A percentile compares a stretch with the other conserved stretches of the same genome.
phyloP scores from a whole-genome alignment of 2,888 invertebrate genomes.

The Magallana nippona region DNA sequence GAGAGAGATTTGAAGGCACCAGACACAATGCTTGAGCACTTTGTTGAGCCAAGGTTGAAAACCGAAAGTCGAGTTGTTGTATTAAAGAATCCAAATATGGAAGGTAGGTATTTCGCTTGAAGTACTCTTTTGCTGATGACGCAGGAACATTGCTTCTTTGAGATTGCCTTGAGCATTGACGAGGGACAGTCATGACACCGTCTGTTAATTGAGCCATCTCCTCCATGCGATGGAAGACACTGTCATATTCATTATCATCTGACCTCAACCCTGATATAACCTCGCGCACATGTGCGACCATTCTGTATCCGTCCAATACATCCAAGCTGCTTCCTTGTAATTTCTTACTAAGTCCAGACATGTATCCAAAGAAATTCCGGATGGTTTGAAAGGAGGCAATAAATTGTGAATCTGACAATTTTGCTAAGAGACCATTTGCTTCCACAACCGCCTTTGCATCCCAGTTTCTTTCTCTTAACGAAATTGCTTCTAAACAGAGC shows the following conservation, averaged over 20 bases:
- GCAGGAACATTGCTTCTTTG: constrained; percentile 53
- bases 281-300: constrained; percentile 36
- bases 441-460: constrained; percentile 51
- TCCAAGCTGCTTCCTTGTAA: constrained; percentile 51
- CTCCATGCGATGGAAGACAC: constrained; percentile 17
- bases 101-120: constrained; percentile 48
- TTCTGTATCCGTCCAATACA: constrained; percentile 46
- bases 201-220: constrained; percentile 4
- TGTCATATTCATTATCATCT: not conserved
- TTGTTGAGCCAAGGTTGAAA: constrained; percentile 45
- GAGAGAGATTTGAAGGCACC: constrained; percentile 43
- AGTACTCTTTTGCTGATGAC: constrained; percentile 49
- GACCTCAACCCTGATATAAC: not conserved
- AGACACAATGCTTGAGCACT: constrained; percentile 47
- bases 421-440: constrained; percentile 50
- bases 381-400: constrained; percentile 52
- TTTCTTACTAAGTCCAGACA: constrained; percentile 48
- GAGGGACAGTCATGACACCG: constrained; percentile 43
- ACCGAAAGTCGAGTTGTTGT: constrained; percentile 48
- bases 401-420: constrained; percentile 51
- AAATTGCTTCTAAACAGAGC: constrained; percentile 52
- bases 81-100: constrained; percentile 51
- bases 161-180: constrained; percentile 50
- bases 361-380: constrained; percentile 48
- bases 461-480: constrained; percentile 46